A percentile compares a stretch with the other conserved stretches of the same genome.
These are phyloP conservation scores for Proteles cristata DNA, from an alignment of 2,113 vertebrate species.

Conservation along the genomic window DNA sequence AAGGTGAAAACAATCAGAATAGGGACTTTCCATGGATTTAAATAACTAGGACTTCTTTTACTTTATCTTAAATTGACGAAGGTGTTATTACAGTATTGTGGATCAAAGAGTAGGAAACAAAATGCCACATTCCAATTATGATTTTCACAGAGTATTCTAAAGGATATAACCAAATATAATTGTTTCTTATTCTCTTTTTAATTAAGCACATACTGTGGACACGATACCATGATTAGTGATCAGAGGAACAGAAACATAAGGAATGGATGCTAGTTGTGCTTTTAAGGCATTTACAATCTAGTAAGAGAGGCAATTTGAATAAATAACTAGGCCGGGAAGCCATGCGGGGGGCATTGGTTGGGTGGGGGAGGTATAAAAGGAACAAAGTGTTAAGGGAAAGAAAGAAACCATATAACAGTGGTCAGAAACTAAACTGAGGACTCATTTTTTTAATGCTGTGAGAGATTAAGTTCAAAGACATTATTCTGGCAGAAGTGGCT, in stretches of 20 bases:
- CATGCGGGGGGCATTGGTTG: no score
- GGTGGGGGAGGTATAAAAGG: not conserved
- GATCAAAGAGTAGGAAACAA: constrained; percentile 10
- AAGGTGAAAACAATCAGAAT: not conserved
- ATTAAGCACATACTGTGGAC: not conserved
- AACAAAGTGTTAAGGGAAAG: not conserved
- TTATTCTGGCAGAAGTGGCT: not conserved
- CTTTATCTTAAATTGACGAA: constrained; percentile 19
- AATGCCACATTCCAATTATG: not conserved
- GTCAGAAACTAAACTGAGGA: not conserved
- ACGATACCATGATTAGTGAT: not conserved
- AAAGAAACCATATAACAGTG: not conserved
- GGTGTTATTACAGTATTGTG: not conserved
- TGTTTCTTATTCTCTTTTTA: not conserved
- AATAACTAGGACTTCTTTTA: not conserved
- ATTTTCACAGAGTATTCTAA: constrained; percentile 19
- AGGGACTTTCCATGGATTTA: not conserved
- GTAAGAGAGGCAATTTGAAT: not conserved
- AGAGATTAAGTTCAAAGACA: constrained; percentile 33
- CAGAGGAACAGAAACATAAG: not conserved
- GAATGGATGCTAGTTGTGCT: not conserved
- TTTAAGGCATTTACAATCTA: not conserved
- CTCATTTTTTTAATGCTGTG: not conserved
- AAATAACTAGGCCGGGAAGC: not conserved
- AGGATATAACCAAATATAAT: constrained; percentile 18